Percentiles rank a stretch among this genome's conserved stretches.
Evolutionary conservation across 2,113 vertebrate genomes (phyloP).

Genomic region (Mellivora capensis): DNA sequence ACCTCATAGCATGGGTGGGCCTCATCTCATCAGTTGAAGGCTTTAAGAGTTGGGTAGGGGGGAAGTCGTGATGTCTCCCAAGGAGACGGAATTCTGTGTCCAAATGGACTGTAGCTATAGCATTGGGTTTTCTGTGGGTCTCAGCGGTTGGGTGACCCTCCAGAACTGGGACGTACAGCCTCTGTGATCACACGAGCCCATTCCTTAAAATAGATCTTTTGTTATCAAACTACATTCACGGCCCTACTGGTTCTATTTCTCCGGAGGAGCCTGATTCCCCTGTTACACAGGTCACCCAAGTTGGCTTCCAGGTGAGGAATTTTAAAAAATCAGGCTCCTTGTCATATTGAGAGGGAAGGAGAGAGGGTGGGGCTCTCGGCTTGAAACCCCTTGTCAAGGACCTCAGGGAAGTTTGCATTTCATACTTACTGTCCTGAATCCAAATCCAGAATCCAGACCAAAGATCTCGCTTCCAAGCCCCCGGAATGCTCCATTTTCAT

Average conservation of each 20-base stretch:
- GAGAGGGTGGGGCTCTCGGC: no score
- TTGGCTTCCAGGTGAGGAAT: neutral
- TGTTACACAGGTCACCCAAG: neutral
- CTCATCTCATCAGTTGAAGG: neutral
- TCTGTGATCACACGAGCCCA: accelerated
- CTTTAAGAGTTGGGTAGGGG: accelerated
- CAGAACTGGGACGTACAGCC: no score
- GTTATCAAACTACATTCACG: neutral
- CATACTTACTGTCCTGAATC: accelerated
- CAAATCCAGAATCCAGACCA: no score
- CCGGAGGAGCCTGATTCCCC: accelerated
- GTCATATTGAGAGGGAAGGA: neutral
- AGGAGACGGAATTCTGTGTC: neutral
- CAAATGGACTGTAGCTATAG: neutral
- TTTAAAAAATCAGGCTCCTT: neutral
- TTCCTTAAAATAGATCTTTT: no score
- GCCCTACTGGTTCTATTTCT: accelerated
- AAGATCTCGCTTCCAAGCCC: no score
- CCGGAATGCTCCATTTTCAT: accelerated
- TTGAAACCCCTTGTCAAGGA: accelerated
- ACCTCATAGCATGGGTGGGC: neutral
- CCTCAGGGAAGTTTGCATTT: no score
- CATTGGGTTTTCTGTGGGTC: no score
- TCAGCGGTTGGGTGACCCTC: neutral
- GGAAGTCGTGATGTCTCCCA: accelerated